A percentile compares a stretch with the other conserved stretches of the same genome.
These are phyloP conservation scores for Nannoperca obscura DNA, from an alignment of 2,797 vertebrate species.

Conservation along the genomic window DNA sequence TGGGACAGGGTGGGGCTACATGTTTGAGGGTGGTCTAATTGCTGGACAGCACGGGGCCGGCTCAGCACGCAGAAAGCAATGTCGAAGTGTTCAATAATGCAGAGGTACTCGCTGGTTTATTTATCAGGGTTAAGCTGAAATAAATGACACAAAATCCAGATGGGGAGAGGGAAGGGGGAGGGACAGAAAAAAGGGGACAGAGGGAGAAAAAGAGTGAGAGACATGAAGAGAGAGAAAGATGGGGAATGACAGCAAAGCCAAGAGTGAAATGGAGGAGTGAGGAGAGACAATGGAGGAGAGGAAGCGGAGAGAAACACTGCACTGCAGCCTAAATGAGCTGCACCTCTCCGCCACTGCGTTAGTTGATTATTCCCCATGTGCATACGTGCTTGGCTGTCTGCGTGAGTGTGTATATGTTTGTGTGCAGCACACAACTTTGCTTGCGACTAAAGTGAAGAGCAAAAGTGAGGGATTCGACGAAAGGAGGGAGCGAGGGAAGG, in stretches of 20 bases:
- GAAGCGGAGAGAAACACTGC: slow-evolving; percentile 63
- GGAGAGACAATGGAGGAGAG: slow-evolving; percentile 63
- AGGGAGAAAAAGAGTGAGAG: background rate
- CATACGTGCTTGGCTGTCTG: slow-evolving; percentile 37
- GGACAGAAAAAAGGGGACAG: background rate
- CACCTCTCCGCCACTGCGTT: slow-evolving; percentile 55
- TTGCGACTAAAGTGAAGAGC: slow-evolving; percentile 45
- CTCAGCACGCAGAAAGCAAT: slow-evolving; percentile 61
- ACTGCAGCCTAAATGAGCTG: slow-evolving; percentile 75
- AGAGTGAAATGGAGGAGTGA: slow-evolving; percentile 64
- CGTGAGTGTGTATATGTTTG: background rate
- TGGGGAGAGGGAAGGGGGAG: slow-evolving; percentile 2
- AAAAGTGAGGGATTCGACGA: slow-evolving; percentile 20
- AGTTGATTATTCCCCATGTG: slow-evolving; percentile 61
- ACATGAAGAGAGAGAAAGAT: slow-evolving; percentile 43
- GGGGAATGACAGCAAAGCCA: slow-evolving; percentile 45
- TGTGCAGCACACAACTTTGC: slow-evolving; percentile 42
- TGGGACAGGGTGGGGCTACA: slow-evolving; percentile 22
- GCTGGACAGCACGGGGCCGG: slow-evolving; percentile 51
- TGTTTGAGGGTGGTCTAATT: slow-evolving; percentile 61
- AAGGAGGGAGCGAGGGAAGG: slow-evolving; percentile 3
- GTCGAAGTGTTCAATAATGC: slow-evolving; percentile 79
- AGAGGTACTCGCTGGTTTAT: slow-evolving; percentile 78
- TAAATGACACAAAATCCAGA: slow-evolving; percentile 75
- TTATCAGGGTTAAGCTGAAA: slow-evolving; percentile 85